These are phyloP conservation scores for Anabacerthia variegaticeps DNA, from an alignment of 2,797 vertebrate genomes.

Conservation along the genomic window DNA sequence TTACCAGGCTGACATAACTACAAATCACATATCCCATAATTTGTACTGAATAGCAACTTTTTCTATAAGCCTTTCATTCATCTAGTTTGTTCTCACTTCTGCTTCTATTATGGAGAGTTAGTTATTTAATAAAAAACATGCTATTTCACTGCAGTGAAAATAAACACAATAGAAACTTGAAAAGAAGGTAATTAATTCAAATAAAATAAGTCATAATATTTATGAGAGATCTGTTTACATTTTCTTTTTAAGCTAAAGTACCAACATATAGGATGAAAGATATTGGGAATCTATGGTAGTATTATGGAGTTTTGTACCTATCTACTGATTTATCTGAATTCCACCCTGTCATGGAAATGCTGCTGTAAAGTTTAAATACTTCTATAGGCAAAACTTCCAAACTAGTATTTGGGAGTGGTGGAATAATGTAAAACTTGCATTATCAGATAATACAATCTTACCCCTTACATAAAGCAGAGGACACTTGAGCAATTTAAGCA, in stretches of 20 bases:
- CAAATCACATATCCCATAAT: neutral
- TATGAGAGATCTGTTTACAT: neutral
- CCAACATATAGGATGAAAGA: neutral
- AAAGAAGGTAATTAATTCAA: neutral
- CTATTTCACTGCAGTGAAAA: neutral
- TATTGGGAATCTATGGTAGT: accelerated
- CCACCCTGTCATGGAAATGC: neutral
- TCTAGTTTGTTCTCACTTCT: neutral
- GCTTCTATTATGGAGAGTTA: neutral
- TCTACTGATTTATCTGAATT: neutral
- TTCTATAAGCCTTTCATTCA: neutral
- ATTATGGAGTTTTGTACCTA: neutral
- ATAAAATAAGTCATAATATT: neutral
- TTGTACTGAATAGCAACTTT: neutral
- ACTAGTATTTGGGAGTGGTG: neutral
- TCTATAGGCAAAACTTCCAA: neutral
- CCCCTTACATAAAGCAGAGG: neutral
- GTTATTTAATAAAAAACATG: neutral
- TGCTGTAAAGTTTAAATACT: neutral
- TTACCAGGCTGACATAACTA: neutral
- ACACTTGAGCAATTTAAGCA: neutral
- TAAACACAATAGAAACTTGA: neutral
- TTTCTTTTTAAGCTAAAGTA: neutral
- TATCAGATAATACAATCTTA: neutral
- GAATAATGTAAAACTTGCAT: neutral